Conservation (phyloP, 2,797 vertebrate species). For the Apodemus agrarius region DNA sequence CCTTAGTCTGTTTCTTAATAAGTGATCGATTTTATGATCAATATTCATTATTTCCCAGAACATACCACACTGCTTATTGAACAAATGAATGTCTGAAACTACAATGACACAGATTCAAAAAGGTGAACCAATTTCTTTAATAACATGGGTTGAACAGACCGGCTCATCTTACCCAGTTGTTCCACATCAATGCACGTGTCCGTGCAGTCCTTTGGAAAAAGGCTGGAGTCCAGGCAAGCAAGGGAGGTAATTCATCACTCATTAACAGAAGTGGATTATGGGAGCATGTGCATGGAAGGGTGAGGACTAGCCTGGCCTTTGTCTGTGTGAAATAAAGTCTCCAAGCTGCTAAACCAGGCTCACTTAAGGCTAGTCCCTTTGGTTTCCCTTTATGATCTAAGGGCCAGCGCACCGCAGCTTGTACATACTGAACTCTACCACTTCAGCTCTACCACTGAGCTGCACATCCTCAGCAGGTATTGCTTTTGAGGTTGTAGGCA, state of each 20-base stretch:
- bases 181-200: conserved; percentile 80
- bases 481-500: not conserved
- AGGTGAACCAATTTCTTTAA: conserved; percentile 90
- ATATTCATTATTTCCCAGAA: conserved; percentile 92
- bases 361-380: not conserved
- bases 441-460: not conserved
- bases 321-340: conserved; percentile 40
- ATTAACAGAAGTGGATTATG: conserved; percentile 72
- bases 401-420: not conserved
- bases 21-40: conserved; percentile 91
- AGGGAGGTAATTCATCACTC: conserved; percentile 81
- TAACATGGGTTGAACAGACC: conserved; percentile 86
- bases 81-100: conserved; percentile 89
- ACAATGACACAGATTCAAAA: conserved; percentile 90
- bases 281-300: conserved; percentile 8
- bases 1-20: conserved; percentile 92
- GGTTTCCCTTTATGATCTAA: not conserved
- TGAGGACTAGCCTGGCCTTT: conserved; percentile 49
- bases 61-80: conserved; percentile 91
- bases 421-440: not conserved
- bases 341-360: conserved; percentile 6
- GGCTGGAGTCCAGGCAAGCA: conserved; percentile 80
- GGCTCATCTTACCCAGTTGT: conserved; percentile 86
- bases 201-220: conserved; percentile 79
- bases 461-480: not conserved